These are phyloP conservation scores for Coecobrya sp. DNA, from an alignment of 2,888 invertebrate genomes.

Conservation along the genomic window DNA sequence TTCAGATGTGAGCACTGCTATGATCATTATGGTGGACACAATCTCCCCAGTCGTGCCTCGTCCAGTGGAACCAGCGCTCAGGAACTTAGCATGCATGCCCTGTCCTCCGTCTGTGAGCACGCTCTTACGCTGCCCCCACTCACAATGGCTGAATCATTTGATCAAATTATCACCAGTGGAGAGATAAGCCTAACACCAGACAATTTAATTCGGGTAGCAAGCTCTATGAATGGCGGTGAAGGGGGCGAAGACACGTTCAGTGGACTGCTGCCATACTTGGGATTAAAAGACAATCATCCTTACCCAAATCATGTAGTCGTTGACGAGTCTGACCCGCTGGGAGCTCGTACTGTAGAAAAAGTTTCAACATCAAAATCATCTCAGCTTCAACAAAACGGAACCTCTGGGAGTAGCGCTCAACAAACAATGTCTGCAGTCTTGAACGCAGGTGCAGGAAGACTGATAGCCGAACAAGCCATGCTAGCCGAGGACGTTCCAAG, in stretches of 20 bases:
- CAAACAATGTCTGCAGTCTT: neutral
- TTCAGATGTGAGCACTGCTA: conserved; percentile 88
- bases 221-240: conserved; percentile 23
- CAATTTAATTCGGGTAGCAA: conserved; percentile 61
- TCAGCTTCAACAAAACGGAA: neutral
- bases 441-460: neutral
- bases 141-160: conserved; percentile 78
- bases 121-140: conserved; percentile 84
- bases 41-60: conserved; percentile 69
- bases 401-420: neutral
- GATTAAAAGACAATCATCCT: conserved; percentile 88
- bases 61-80: conserved; percentile 1
- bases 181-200: conserved; percentile 67
- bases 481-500: conserved; percentile 88
- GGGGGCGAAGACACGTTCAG: conserved; percentile 77
- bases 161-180: conserved; percentile 22
- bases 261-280: conserved; percentile 87
- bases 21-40: conserved; percentile 88
- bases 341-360: conserved; percentile 88
- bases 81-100: conserved; percentile 47
- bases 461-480: conserved; percentile 89
- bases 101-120: conserved; percentile 78
- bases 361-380: conserved; percentile 83
- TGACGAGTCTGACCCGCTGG: conserved; percentile 89
- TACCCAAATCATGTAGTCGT: conserved; percentile 89